phyloP scores from a whole-genome alignment of 2,113 vertebrate genomes.

The Hymenochirus boettgeri region DNA sequence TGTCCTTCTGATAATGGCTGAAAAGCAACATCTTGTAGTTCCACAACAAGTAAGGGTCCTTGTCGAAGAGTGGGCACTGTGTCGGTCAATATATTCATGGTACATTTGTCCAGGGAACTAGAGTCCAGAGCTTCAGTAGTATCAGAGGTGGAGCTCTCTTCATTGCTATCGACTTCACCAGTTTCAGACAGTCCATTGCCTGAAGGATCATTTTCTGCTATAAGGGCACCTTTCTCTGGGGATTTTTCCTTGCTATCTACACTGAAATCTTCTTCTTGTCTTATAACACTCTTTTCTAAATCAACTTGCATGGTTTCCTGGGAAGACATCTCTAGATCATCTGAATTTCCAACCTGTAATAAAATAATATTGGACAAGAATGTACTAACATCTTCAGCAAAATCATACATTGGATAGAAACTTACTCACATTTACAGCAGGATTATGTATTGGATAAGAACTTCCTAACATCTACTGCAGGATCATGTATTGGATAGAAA shows the following conservation, averaged over 20 bases:
- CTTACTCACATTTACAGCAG: no score
- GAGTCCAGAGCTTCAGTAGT: slow-evolving; percentile 48
- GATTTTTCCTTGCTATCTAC: slow-evolving; percentile 39
- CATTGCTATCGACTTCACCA: slow-evolving; percentile 43
- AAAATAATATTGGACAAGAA: no score
- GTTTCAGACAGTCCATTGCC: slow-evolving; percentile 54
- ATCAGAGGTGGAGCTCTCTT: slow-evolving; percentile 54
- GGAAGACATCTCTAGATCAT: slow-evolving; percentile 48
- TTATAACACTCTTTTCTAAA: slow-evolving; percentile 41
- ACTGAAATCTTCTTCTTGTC: slow-evolving; percentile 42
- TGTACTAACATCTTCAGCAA: no score
- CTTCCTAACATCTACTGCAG: no score
- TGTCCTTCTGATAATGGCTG: slow-evolving; percentile 56
- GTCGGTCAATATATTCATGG: slow-evolving; percentile 54
- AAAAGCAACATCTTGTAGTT: slow-evolving; percentile 64
- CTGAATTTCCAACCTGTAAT: slow-evolving; percentile 48
- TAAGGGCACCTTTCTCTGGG: slow-evolving; percentile 33
- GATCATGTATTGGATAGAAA: no score
- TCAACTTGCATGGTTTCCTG: slow-evolving; percentile 43
- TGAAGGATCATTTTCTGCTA: slow-evolving; percentile 51
- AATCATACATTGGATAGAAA: no score
- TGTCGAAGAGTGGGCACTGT: slow-evolving; percentile 58
- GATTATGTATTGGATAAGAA: no score
- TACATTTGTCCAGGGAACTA: slow-evolving; percentile 59
- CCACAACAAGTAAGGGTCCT: slow-evolving; percentile 60